phyloP scores from a whole-genome alignment of 2,888 invertebrate genomes.

The Spatulosminthurus flaviceps region DNA sequence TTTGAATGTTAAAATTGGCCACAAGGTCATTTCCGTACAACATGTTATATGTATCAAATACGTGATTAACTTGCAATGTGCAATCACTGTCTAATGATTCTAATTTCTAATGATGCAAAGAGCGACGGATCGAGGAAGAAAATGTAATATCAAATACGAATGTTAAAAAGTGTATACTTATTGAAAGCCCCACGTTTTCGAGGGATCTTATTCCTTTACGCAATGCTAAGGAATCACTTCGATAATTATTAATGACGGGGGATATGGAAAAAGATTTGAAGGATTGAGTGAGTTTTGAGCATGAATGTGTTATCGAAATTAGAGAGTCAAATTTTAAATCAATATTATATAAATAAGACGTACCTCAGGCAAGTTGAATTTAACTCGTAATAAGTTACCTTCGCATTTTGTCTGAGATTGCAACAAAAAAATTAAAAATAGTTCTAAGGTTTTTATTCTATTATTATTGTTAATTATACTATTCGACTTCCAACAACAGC shows the following conservation, averaged over 20 bases:
- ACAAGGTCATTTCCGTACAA: no score
- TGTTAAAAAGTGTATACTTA: no score
- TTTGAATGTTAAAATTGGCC: background rate
- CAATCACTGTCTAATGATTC: no score
- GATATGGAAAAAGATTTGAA: background rate
- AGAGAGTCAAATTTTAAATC: background rate
- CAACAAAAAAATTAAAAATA: conserved; percentile 34
- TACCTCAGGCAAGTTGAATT: conserved; percentile 39
- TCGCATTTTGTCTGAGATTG: conserved; percentile 39
- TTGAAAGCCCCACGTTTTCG: no score
- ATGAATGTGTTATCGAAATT: conserved; percentile 24
- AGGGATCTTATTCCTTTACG: no score
- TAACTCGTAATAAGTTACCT: conserved; percentile 16
- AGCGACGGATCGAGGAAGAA: no score
- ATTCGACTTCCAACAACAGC: background rate
- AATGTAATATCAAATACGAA: no score
- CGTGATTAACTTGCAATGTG: no score
- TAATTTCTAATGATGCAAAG: no score
- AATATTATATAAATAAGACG: conserved; percentile 20
- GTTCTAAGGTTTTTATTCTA: conserved; percentile 35
- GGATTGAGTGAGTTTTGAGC: conserved; percentile 8
- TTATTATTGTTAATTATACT: background rate
- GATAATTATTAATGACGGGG: background rate
- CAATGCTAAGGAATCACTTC: background rate
- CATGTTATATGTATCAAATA: no score